Evolutionary conservation across 2,797 vertebrate species (phyloP).

Genomic region (Syndactyla subalaris): DNA sequence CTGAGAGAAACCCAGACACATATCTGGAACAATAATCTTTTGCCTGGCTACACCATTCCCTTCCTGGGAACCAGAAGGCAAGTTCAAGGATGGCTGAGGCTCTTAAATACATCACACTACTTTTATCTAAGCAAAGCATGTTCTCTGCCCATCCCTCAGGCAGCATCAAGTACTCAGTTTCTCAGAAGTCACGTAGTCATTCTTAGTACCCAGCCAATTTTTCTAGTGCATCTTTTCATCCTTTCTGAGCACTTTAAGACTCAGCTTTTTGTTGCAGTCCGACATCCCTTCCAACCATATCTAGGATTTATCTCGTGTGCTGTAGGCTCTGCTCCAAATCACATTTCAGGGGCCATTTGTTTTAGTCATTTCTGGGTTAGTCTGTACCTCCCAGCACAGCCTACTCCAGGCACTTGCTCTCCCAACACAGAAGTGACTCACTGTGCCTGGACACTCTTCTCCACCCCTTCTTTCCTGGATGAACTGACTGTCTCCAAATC

Average conservation of each 20-base stretch:
- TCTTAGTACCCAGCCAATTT: neutral
- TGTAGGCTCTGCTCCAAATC: slow-evolving; percentile 42
- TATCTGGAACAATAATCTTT: neutral
- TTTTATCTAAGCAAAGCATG: neutral
- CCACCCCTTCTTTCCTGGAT: slow-evolving; percentile 31
- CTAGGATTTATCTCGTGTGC: slow-evolving; percentile 40
- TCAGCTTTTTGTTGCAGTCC: neutral
- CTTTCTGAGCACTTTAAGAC: neutral
- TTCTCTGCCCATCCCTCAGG: neutral
- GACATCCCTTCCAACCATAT: neutral
- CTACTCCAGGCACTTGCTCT: slow-evolving; percentile 26
- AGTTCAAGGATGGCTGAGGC: neutral
- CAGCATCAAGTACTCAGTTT: neutral
- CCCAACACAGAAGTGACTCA: neutral
- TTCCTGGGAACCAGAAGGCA: neutral
- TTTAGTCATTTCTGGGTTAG: slow-evolving; percentile 27
- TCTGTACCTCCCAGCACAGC: slow-evolving; percentile 19
- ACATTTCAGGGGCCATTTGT: slow-evolving; percentile 53
- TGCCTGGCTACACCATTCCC: neutral
- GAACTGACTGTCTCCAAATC: slow-evolving; percentile 33
- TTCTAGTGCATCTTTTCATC: neutral
- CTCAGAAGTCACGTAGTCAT: neutral
- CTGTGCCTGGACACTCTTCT: slow-evolving; percentile 26
- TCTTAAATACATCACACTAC: neutral
- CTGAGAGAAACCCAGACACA: neutral